Evolutionary conservation across 2,113 vertebrate species (phyloP).

Genomic region (Scatophagus argus): DNA sequence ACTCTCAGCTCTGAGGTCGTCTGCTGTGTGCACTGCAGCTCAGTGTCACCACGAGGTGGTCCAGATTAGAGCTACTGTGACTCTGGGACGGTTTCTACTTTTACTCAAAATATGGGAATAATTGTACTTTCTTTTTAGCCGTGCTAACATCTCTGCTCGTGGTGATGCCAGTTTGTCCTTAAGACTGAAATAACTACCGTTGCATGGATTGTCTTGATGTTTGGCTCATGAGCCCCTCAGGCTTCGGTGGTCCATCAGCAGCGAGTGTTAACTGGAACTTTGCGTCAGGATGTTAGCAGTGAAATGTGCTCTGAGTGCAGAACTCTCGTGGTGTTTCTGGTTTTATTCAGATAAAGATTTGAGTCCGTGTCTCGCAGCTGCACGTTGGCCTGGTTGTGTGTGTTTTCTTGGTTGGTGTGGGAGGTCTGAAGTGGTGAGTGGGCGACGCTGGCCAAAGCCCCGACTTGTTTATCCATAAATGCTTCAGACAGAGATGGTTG

Average conservation of each 20-base stretch:
- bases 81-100: background rate
- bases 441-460: conserved; percentile 53
- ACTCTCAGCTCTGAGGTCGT: background rate
- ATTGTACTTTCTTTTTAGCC: no score
- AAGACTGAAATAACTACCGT: no score
- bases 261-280: no score
- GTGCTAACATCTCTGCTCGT: no score
- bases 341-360: conserved; percentile 1
- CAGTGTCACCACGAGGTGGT: background rate
- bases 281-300: background rate
- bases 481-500: conserved; percentile 72
- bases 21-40: background rate
- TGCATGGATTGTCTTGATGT: no score
- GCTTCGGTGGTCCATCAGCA: no score
- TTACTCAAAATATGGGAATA: no score
- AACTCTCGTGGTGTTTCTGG: conserved; percentile 3
- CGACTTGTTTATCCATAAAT: conserved; percentile 69
- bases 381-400: conserved; percentile 3
- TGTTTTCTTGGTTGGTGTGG: conserved; percentile 68
- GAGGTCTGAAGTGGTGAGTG: conserved; percentile 79
- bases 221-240: no score
- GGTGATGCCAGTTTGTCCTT: no score
- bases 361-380: conserved; percentile 17
- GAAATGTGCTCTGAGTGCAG: background rate
- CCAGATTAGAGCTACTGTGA: background rate